Evolutionary conservation across 37 sponge, comb jelly and placozoan species (phyloP).

Genomic region (Beroe ovata): DNA sequence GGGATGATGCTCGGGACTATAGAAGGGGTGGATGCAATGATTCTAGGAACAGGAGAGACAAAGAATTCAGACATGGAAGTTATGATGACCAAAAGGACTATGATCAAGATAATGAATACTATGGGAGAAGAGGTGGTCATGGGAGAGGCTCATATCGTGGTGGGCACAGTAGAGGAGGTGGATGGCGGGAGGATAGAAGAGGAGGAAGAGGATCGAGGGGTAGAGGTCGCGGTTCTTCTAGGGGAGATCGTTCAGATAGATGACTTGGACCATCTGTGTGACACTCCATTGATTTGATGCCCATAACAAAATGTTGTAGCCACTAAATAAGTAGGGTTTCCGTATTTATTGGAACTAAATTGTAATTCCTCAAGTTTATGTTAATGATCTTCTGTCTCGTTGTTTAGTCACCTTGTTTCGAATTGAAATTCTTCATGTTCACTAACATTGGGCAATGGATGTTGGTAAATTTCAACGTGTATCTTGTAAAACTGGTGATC

Average conservation of each 20-base stretch:
- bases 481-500: no score
- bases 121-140: neutral
- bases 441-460: no score
- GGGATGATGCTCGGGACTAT: neutral
- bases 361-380: no score
- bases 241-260: slow-evolving; percentile 13
- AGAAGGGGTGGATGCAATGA: slow-evolving; percentile 2
- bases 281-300: no score
- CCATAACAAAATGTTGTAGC: no score
- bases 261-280: no score
- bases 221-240: slow-evolving; percentile 10
- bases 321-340: no score
- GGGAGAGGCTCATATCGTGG: neutral
- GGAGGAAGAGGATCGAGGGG: slow-evolving; percentile 9
- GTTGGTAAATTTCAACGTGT: no score
- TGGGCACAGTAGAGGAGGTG: slow-evolving; percentile 12
- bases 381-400: no score
- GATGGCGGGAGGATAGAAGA: slow-evolving; percentile 13
- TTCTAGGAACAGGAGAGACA: neutral
- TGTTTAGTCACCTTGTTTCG: no score
- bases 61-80: neutral
- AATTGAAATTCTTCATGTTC: no score
- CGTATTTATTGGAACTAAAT: no score
- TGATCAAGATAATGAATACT: neutral
- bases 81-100: neutral